Evolutionary conservation across 2,113 vertebrate genomes (phyloP).

Genomic region (Meleagris gallopavo): DNA sequence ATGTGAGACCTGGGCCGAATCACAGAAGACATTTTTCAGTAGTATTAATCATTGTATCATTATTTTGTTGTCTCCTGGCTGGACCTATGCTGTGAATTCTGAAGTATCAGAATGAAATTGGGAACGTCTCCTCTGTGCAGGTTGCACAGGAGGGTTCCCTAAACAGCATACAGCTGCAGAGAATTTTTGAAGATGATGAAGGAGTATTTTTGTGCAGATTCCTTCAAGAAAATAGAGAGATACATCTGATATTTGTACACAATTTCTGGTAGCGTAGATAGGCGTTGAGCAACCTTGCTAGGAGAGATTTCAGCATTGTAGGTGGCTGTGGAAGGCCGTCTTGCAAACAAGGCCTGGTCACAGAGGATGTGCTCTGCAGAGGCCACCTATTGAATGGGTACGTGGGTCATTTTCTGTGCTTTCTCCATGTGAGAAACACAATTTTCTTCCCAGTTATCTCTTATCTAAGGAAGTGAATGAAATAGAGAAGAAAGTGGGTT

Average conservation of each 20-base stretch:
- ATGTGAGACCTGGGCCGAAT: not conserved
- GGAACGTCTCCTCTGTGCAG: accelerated
- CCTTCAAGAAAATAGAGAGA: not conserved
- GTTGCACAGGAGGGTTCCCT: not conserved
- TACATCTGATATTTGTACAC: not conserved
- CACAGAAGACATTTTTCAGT: not conserved
- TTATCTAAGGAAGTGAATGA: not conserved
- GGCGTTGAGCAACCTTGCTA: not conserved
- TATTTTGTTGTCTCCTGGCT: not conserved
- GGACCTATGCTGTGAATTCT: not conserved
- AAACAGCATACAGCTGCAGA: not conserved
- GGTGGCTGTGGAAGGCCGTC: not conserved
- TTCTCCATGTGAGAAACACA: accelerated
- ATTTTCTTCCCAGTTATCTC: not conserved
- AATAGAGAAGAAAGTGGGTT: not conserved
- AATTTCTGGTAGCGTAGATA: not conserved
- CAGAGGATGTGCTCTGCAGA: not conserved
- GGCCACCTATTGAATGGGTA: not conserved
- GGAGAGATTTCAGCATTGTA: not conserved
- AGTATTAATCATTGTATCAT: not conserved
- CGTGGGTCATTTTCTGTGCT: not conserved
- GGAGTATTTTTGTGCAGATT: not conserved
- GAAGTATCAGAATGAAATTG: not conserved
- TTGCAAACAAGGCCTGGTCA: not conserved
- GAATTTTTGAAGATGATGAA: not conserved